Conservation (phyloP, 1,140 invertebrate genomes). For the Maniola jurtina region DNA sequence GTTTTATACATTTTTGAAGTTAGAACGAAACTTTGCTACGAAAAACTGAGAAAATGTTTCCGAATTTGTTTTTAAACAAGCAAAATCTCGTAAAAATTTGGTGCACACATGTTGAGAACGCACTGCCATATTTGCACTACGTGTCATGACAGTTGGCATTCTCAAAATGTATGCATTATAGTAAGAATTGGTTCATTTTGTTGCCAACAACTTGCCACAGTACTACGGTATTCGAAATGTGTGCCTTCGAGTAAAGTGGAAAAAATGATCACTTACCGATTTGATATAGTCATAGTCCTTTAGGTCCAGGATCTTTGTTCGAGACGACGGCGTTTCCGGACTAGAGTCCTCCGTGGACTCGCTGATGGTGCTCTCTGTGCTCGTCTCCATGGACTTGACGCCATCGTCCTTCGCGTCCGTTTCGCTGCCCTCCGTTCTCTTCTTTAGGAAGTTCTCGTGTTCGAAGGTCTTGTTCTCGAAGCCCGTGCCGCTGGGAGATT, state of each 20-base stretch:
- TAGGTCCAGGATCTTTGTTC: slow-evolving; percentile 52
- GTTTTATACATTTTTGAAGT: not conserved
- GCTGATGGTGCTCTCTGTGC: slow-evolving; percentile 67
- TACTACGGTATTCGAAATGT: not conserved
- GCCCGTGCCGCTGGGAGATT: slow-evolving; percentile 68
- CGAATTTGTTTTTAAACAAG: too few relatives aligned
- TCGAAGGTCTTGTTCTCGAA: slow-evolving; percentile 78
- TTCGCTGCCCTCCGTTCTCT: slow-evolving; percentile 58
- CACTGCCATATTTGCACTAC: too few relatives aligned
- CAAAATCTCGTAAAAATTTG: too few relatives aligned
- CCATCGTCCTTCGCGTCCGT: slow-evolving; percentile 50
- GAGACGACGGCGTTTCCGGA: slow-evolving; percentile 60
- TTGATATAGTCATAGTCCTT: slow-evolving; percentile 67
- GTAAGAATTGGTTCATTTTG: slow-evolving; percentile 11
- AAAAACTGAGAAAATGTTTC: too few relatives aligned
- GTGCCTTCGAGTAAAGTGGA: slow-evolving; percentile 19
- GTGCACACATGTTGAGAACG: too few relatives aligned
- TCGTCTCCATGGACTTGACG: slow-evolving; percentile 67
- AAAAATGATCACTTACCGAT: slow-evolving; percentile 61
- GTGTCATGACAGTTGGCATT: not conserved
- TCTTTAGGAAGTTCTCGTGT: slow-evolving; percentile 74
- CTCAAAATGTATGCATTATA: not conserved
- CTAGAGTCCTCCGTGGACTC: slow-evolving; percentile 66
- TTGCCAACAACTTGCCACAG: slow-evolving; percentile 22
- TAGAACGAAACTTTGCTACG: too few relatives aligned